Evolutionary conservation across 2,113 vertebrate species (phyloP), one percentile per base, ranked within the genome.

Genomic region (Nannospalax galili): DNA sequence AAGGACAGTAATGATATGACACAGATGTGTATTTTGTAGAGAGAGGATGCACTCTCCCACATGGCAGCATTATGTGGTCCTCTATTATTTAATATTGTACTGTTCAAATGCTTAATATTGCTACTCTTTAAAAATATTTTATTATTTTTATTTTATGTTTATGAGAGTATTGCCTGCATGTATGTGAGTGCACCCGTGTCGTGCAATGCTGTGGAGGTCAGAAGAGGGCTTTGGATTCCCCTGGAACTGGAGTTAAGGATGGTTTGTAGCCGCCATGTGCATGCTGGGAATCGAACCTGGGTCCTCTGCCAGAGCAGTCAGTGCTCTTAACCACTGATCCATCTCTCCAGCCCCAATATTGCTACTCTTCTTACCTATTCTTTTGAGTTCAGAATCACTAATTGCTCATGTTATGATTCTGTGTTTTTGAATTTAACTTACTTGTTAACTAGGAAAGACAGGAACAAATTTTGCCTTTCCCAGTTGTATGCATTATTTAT

Each of bases 361-460:
- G n/a, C n/a, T n/a, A 52, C 48, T 52, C 48, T 52, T 52, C 26
- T 62, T 85, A 91, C 17, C 35, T 93, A 35, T 67, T 87, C 28
- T 90, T 84, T 28, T 90, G n/a, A 90, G 42, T 56, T 95, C 32
- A 85, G 7, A 84, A 93, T 79, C 90, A 77, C 37, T 82, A 30
- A 88, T 91, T 81, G 56, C 15, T 93, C 5, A 65, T 74, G 22
- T 28, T 80, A 19, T 84, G n/a, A 88, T 93, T 93, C 81, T 78
- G 2, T 72, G 90, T 90, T 40, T 52, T 48, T 74, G 65, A 74
- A 20, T 42, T 40, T 10, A 52, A 78, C 19, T 75, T 77, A 87
- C 45, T n/a, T 87, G 28, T 70, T 70, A 56, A 48, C 42, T 42
- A n/a, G 74, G 16, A n/a, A 95, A 72, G 48, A 52, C 12, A 75